Evolutionary conservation across 2,888 invertebrate genomes (phyloP).

Genomic region (Acleris holmiana): DNA sequence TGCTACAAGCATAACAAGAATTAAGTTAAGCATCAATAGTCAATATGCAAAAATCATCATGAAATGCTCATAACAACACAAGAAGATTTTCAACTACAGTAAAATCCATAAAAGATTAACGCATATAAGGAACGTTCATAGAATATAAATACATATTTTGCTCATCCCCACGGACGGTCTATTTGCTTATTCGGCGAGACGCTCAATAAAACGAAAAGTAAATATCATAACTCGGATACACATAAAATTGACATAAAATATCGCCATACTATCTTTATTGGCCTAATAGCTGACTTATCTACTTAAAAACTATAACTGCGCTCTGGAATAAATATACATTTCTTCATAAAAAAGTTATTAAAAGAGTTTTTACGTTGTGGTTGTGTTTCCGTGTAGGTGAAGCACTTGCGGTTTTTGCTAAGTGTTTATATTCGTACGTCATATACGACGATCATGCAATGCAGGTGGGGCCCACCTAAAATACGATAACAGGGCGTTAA

Average conservation of each 20-base stretch:
- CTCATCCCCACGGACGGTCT: conserved; percentile 18
- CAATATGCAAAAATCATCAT: conserved; percentile 5
- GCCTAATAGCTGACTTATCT: conserved; percentile 54
- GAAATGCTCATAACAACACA: conserved; percentile 4
- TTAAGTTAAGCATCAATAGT: neutral
- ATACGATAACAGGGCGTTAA: too few relatives aligned
- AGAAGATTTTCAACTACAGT: conserved; percentile 16
- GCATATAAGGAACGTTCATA: conserved; percentile 25
- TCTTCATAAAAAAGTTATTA: conserved; percentile 14
- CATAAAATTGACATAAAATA: conserved; percentile 62
- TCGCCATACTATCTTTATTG: conserved; percentile 58
- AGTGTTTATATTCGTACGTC: conserved; percentile 3
- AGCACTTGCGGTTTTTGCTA: neutral
- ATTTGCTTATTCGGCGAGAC: conserved; percentile 41
- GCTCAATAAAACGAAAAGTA: conserved; percentile 57
- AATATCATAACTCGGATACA: conserved; percentile 59
- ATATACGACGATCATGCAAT: neutral
- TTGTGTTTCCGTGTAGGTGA: conserved; percentile 8
- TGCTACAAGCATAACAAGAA: too few relatives aligned
- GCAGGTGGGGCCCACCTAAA: too few relatives aligned
- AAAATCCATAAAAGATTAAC: conserved; percentile 31
- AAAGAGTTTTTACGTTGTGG: conserved; percentile 12
- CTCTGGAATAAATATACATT: conserved; percentile 16
- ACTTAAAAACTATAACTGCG: conserved; percentile 43
- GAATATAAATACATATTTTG: conserved; percentile 26